Percentiles rank a stretch among this genome's conserved stretches.
These are phyloP conservation scores for Palloptera scutellata DNA, from an alignment of 2,888 invertebrate genomes.

Conservation along the genomic window DNA sequence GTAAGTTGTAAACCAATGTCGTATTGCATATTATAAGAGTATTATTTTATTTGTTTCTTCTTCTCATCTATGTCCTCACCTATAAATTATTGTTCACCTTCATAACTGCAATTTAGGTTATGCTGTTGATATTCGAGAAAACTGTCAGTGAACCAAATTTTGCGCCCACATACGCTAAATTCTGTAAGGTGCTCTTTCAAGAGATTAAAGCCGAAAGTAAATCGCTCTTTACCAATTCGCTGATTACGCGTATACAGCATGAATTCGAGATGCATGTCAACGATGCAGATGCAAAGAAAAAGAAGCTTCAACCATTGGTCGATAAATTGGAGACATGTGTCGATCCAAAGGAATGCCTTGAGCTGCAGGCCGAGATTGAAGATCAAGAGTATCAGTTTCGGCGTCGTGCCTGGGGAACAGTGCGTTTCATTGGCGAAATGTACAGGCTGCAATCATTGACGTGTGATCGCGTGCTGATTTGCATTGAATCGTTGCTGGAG, in stretches of 20 bases:
- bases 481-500: constrained; percentile 54
- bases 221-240: constrained; percentile 47
- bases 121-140: constrained; percentile 61
- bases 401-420: constrained; percentile 61
- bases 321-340: constrained; percentile 48
- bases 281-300: constrained; percentile 58
- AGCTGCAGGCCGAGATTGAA: constrained; percentile 58
- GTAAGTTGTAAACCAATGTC: too few species aligned
- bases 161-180: constrained; percentile 60
- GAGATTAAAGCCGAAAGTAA: constrained; percentile 56
- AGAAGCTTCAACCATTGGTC: constrained; percentile 54
- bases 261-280: constrained; percentile 61
- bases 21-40: too few species aligned
- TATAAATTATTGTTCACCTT: not conserved
- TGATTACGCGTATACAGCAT: constrained; percentile 55
- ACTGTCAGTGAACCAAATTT: constrained; percentile 61
- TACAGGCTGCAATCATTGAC: constrained; percentile 55
- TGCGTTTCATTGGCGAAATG: constrained; percentile 60
- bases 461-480: constrained; percentile 53
- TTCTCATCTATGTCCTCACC: too few species aligned
- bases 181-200: constrained; percentile 59
- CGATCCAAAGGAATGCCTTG: constrained; percentile 51
- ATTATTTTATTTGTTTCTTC: too few species aligned
- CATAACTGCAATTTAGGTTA: constrained; percentile 45
- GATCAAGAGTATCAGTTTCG: constrained; percentile 60